Evolutionary conservation across 2,797 vertebrate species (phyloP), one percentile per base, ranked within the genome.

Genomic region (Chiroxiphia lanceolata): DNA sequence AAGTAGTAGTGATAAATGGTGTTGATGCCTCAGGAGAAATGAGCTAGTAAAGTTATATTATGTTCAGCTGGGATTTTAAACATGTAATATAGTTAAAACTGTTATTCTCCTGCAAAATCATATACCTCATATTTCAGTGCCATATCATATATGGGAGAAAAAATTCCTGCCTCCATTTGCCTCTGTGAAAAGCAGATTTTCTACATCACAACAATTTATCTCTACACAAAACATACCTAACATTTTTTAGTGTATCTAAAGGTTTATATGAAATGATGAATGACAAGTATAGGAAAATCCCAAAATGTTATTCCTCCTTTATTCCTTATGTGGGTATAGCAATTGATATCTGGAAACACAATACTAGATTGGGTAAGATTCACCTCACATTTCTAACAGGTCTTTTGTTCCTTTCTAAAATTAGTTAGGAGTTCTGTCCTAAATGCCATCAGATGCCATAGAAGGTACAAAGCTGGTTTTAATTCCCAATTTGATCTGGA

Each of bases 11-110:
- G 97, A 98, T 96, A 97, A 98, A 98, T 94, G 97, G 90, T 97
- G 96, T 96, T 97, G 97, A 97, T 89, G 96, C 96, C 97, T 96
- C 93, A 91, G 97, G 96, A 98, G 97, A 96, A 97, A 98, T 38
- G 94, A 97, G 93, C 91, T 97, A 95, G 86, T 97, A 97, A 98
- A 98, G 96, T 97, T 97, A 96, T 93, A 96, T 96, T 97, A 94
- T 95, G 96, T 97, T 97, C 97, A 95, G 90, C 38, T 95, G 93
- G 95, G 96, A 95, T 97, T 97, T 98, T 96, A 97, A 97, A 97
- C 92, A 92, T 86, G 80, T 89, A 91, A 93, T 96, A 96, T 92
- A 95, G 90, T 96, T 97, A 97, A 97, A 98, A 97, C 77, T 83
- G 77, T 95, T 97, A 96, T 94, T 97, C 72, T 96, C 93, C 40